Evolutionary conservation across 2,888 invertebrate species (phyloP).

Genomic region (Neoascia interrupta): DNA sequence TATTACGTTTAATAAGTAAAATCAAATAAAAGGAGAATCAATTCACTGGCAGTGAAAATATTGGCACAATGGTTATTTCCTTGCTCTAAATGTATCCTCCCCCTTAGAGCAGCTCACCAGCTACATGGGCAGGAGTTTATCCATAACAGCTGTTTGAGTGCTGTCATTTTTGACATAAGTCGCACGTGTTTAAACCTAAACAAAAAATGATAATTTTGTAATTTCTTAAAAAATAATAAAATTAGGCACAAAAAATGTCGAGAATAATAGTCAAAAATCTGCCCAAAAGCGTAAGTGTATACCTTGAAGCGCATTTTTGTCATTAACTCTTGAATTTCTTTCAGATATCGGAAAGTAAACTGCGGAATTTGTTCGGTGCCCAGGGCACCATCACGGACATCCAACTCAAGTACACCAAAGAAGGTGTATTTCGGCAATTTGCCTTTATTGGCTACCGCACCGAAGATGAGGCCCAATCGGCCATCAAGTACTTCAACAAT

Average conservation of each 20-base stretch:
- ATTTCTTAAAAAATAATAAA: neutral
- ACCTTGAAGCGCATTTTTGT: neutral
- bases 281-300: slow-evolving; percentile 87
- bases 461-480: slow-evolving; percentile 88
- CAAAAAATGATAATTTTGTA: slow-evolving; percentile 31
- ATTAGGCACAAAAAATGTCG: slow-evolving; percentile 80
- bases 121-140: neutral
- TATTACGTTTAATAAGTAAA: too few relatives aligned
- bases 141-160: slow-evolving; percentile 6
- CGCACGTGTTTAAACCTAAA: slow-evolving; percentile 48
- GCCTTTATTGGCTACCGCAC: slow-evolving; percentile 95
- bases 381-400: slow-evolving; percentile 95
- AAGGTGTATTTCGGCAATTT: slow-evolving; percentile 95
- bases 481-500: slow-evolving; percentile 89
- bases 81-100: too few relatives aligned
- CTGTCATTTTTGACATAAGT: slow-evolving; percentile 8
- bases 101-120: neutral
- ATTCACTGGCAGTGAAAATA: too few relatives aligned
- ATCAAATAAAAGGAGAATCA: too few relatives aligned
- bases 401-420: slow-evolving; percentile 93
- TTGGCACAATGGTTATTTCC: neutral
- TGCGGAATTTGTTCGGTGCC: slow-evolving; percentile 87
- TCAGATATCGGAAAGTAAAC: slow-evolving; percentile 89
- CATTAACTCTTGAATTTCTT: slow-evolving; percentile 53
- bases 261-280: slow-evolving; percentile 94